phyloP scores from a whole-genome alignment of 92 coral and sea anemone species.

The Actinernus sp. region DNA sequence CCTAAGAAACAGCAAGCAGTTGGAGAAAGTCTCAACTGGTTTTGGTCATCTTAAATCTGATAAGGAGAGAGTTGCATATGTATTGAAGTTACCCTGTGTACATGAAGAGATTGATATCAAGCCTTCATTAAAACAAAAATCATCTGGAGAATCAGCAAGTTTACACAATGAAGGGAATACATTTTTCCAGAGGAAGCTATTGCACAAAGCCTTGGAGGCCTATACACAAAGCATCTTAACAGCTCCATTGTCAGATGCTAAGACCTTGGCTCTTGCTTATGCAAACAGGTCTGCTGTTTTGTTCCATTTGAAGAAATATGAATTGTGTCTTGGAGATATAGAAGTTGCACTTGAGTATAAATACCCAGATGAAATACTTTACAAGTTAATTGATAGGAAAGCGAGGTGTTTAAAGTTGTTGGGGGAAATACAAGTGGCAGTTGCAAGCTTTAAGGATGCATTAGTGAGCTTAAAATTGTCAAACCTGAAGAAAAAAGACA shows the following conservation, averaged over 20 bases:
- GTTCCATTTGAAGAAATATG: constrained; percentile 62
- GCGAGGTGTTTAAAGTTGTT: constrained; percentile 71
- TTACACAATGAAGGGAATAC: constrained; percentile 84
- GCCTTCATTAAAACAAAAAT: constrained; percentile 61
- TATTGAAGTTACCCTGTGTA: constrained; percentile 58
- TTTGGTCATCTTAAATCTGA: constrained; percentile 75
- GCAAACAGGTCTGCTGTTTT: constrained; percentile 96
- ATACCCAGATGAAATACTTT: constrained; percentile 75
- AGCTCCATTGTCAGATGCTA: constrained; percentile 64
- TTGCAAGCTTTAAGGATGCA: constrained; percentile 57
- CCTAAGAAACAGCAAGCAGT: constrained; percentile 55
- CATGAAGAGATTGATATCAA: constrained; percentile 58
- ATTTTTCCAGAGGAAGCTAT: constrained; percentile 64
- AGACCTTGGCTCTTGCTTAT: constrained; percentile 78
- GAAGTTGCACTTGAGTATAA: constrained; percentile 59
- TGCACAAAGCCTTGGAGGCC: constrained; percentile 51
- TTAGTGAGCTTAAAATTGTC: constrained; percentile 53
- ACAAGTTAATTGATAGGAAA: constrained; percentile 83
- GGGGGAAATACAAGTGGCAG: constrained; percentile 46
- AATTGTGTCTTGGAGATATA: constrained; percentile 73
- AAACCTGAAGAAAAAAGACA: constrained; percentile 68
- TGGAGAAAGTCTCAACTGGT: constrained; percentile 67
- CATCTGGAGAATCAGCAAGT: constrained; percentile 57
- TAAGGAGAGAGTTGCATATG: constrained; percentile 74
- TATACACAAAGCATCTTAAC: constrained; percentile 76